Evolutionary conservation across 2,888 invertebrate genomes (phyloP).

Genomic region (Metacarcinus magister): DNA sequence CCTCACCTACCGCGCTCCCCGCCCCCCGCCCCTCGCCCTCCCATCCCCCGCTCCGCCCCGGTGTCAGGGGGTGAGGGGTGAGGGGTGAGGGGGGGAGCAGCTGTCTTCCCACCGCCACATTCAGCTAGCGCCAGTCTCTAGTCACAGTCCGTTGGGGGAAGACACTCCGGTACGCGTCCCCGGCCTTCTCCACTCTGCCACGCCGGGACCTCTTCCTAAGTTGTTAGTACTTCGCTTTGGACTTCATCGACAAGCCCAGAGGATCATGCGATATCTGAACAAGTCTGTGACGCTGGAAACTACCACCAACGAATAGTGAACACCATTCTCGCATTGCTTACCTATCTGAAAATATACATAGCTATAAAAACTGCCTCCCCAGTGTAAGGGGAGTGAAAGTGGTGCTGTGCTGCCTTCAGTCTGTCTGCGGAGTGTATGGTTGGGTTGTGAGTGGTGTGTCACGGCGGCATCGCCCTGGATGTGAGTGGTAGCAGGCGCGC

Average conservation of each 20-base stretch:
- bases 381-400: slow-evolving; percentile 3
- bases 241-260: neutral
- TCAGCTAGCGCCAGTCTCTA: slow-evolving; percentile 72
- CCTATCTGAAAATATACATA: neutral
- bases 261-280: slow-evolving; percentile 57
- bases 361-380: neutral
- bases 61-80: neutral
- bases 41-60: neutral
- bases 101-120: slow-evolving; percentile 58
- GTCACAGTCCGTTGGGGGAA: slow-evolving; percentile 64
- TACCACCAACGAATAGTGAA: slow-evolving; percentile 49
- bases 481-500: slow-evolving; percentile 61
- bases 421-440: neutral
- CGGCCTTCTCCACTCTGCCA: slow-evolving; percentile 26
- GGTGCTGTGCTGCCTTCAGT: neutral
- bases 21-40: neutral
- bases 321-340: neutral
- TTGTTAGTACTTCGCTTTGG: neutral
- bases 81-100: slow-evolving; percentile 54
- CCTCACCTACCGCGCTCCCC: neutral
- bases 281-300: slow-evolving; percentile 34
- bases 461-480: slow-evolving; percentile 61
- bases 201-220: slow-evolving; percentile 12
- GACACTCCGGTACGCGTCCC: neutral
- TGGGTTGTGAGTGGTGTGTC: slow-evolving; percentile 56